A percentile compares a stretch with the other conserved stretches of the same genome.
These are phyloP conservation scores for Toxonevra muliebris DNA, from an alignment of 2,888 invertebrate genomes.

Conservation along the genomic window DNA sequence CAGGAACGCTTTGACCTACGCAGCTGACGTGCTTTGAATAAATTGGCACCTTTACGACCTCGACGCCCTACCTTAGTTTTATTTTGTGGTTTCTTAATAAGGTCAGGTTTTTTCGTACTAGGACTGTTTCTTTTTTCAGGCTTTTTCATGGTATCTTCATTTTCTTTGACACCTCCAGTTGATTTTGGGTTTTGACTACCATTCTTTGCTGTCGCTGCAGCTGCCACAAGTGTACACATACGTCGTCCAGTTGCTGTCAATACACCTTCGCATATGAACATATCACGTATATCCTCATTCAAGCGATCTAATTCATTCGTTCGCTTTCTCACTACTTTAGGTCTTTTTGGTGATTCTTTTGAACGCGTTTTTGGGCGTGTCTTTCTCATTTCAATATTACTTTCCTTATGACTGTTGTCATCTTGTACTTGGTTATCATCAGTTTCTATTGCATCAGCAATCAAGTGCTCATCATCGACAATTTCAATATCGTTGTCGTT, in stretches of 20 bases:
- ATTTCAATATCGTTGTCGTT: constrained; percentile 26
- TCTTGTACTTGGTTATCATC: constrained; percentile 8
- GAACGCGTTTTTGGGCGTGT: background rate
- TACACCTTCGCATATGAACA: constrained; percentile 71
- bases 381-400: background rate
- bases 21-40: background rate
- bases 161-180: no score
- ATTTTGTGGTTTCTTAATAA: no score
- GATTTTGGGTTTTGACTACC: constrained; percentile 6
- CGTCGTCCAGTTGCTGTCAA: constrained; percentile 71
- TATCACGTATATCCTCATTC: constrained; percentile 73
- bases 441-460: background rate
- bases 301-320: constrained; percentile 69
- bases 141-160: no score
- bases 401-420: background rate
- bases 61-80: no score
- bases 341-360: background rate
- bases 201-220: constrained; percentile 30
- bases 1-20: constrained; percentile 8
- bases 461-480: constrained; percentile 20
- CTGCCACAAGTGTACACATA: constrained; percentile 68
- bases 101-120: no score
- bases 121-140: no score
- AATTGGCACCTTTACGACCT: background rate
- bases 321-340: background rate